Evolutionary conservation across 2,888 invertebrate genomes (phyloP), one percentile per base, ranked within the genome.

Genomic region (Cosmia pyralina): DNA sequence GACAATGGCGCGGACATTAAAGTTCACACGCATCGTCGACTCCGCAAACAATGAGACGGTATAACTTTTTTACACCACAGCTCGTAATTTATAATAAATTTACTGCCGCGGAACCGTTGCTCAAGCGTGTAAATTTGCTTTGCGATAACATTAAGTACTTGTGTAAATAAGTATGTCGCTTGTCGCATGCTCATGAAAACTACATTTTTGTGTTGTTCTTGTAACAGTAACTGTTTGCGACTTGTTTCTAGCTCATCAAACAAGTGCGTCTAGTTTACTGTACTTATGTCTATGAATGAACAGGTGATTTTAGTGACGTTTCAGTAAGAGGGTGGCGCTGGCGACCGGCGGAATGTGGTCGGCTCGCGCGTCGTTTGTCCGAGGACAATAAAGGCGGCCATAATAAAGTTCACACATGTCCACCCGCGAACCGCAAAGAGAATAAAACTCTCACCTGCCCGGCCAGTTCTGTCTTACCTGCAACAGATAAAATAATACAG

Each of bases 391-490:
- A 93, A 93, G 92, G 87, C 89, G 84, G 89, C 87, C 87, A 88
- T 92, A 92, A 94, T 94, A 93, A 94, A 93, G 92, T 93, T 93
- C 93, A 92, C 93, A 93, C 90, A 90, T 93, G 93, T 92, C 92
- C 92, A 87, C 79, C 83, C 85, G 83, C 82, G 85, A 85, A 88
- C 90, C 90, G 90, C 92, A 92, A 92, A 93, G 83, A 90, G 90
- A 92, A 91, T 90, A 93, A 93, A 93, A 92, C 88, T 87, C 92
- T 93, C 93, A 92, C 92, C 92, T 90, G 90, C 88, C 87, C 77
- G 79, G 87, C 91, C 90, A 88, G 91, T 91, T 90, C 86, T 85
- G 85, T 87, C 93, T 94, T 94, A 94, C 94, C 95, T 94, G 94
- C 89, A 90, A 94, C 88, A 92, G 88, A 92, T 91, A 93, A 92